Percentiles rank a stretch among this genome's conserved stretches.
Evolutionary conservation across 2,888 invertebrate genomes (phyloP).

Genomic region (Heliconius sara): DNA sequence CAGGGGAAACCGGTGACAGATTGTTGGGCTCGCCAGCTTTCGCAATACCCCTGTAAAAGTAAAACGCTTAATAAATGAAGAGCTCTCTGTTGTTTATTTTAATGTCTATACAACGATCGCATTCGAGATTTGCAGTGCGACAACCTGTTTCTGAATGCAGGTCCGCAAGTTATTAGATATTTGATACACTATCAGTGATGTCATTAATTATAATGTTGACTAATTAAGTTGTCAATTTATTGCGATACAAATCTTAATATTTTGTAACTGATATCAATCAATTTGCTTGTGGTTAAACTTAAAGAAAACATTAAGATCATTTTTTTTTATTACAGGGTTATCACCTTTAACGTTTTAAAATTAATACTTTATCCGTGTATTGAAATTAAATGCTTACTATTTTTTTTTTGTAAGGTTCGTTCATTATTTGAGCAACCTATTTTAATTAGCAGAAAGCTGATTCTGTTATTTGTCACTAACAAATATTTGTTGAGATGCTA

Average conservation of each 20-base stretch:
- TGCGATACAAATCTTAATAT: slow-evolving; percentile 30
- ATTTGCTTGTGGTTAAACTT: slow-evolving; percentile 22
- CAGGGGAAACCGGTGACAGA: slow-evolving; percentile 91
- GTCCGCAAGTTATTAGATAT: slow-evolving; percentile 23
- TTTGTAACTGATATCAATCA: slow-evolving; percentile 29
- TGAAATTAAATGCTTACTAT: not conserved
- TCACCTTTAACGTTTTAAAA: not conserved
- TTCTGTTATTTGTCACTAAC: not conserved
- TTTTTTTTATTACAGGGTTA: slow-evolving; percentile 11
- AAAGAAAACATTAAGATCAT: slow-evolving; percentile 3
- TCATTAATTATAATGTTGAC: slow-evolving; percentile 28
- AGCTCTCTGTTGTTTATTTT: not conserved
- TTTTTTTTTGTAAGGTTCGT: not conserved
- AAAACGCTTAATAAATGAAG: slow-evolving; percentile 33
- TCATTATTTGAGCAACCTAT: not conserved
- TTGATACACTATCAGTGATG: slow-evolving; percentile 27
- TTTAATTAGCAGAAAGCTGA: slow-evolving; percentile 4
- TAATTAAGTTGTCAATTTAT: slow-evolving; percentile 32
- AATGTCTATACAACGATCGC: not conserved
- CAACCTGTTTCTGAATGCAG: slow-evolving; percentile 32
- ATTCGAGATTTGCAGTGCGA: slow-evolving; percentile 15
- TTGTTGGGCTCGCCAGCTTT: slow-evolving; percentile 97
- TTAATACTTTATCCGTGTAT: not conserved
- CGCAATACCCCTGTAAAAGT: slow-evolving; percentile 93
- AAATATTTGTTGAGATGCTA: slow-evolving; percentile 3